Evolutionary conservation across 2,797 vertebrate species (phyloP).

Genomic region (Melanogrammus aeglefinus): DNA sequence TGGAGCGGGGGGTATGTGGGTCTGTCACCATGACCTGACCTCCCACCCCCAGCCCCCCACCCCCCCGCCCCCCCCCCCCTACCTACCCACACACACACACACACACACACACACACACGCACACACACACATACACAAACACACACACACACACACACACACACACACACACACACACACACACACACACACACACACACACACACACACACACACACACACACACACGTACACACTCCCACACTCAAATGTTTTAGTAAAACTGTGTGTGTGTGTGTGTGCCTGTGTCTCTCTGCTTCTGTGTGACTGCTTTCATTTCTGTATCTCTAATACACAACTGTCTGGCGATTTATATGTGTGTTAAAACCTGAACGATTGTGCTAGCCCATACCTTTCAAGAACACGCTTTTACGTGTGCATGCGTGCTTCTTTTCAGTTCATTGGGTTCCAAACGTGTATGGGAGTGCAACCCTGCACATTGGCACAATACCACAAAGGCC

Average conservation of each 20-base stretch:
- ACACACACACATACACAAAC: not conserved
- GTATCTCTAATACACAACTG: too few species aligned
- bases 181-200: too few species aligned
- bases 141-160: too few species aligned
- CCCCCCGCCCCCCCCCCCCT: too few species aligned
- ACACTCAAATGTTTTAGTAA: not conserved
- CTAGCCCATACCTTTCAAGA: too few species aligned
- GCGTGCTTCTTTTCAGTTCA: slow-evolving; percentile 38
- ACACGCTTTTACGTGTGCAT: too few species aligned
- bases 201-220: not conserved
- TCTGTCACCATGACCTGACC: not conserved
- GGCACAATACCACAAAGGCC: slow-evolving; percentile 37
- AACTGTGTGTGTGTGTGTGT: slow-evolving; percentile 1
- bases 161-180: too few species aligned
- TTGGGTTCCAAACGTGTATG: slow-evolving; percentile 60
- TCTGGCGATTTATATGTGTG: not conserved
- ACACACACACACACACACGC: too few species aligned
- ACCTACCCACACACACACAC: not conserved
- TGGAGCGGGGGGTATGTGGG: slow-evolving; percentile 28
- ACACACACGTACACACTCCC: too few species aligned
- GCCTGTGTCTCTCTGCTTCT: not conserved
- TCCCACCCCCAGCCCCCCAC: too few species aligned
- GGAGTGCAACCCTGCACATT: slow-evolving; percentile 54
- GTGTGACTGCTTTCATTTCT: slow-evolving; percentile 14
- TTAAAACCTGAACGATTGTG: not conserved